Conservation (phyloP, 2,888 invertebrate genomes). For the Eristalis arbustorum region DNA sequence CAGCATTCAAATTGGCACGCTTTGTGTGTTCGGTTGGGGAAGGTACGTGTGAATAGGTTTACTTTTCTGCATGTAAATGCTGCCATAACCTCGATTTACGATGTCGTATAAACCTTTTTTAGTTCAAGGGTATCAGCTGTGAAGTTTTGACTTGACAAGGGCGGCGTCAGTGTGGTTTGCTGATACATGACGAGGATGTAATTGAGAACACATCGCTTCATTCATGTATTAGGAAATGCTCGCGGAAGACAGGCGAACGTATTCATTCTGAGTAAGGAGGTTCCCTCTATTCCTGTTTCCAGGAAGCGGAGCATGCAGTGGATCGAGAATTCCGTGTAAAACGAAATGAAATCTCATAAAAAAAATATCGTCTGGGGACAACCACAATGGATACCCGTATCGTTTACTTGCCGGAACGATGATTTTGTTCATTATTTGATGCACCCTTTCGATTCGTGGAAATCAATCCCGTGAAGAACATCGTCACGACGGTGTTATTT, state of each 20-base stretch:
- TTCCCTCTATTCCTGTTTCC: too few relatives aligned
- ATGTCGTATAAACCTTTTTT: not conserved
- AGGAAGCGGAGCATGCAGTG: too few relatives aligned
- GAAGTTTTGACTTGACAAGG: not conserved
- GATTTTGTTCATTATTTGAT: not conserved
- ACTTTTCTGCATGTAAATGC: conserved; percentile 5
- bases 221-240: too few relatives aligned
- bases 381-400: not conserved
- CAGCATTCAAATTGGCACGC: conserved; percentile 39
- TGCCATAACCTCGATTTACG: not conserved
- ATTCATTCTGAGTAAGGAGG: too few relatives aligned
- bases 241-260: not conserved
- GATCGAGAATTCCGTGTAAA: too few relatives aligned
- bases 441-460: not conserved
- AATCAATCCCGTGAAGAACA: not conserved
- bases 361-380: not conserved
- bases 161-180: not conserved
- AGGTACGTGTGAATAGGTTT: not conserved
- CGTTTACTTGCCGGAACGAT: not conserved
- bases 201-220: not conserved
- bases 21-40: not conserved
- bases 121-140: not conserved
- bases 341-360: not conserved
- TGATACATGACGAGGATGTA: not conserved
- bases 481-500: too few relatives aligned